Percentiles rank a stretch among this genome's conserved stretches.
Conservation (phyloP, 2,113 vertebrate species). For the Tachysurus fulvidraco region DNA sequence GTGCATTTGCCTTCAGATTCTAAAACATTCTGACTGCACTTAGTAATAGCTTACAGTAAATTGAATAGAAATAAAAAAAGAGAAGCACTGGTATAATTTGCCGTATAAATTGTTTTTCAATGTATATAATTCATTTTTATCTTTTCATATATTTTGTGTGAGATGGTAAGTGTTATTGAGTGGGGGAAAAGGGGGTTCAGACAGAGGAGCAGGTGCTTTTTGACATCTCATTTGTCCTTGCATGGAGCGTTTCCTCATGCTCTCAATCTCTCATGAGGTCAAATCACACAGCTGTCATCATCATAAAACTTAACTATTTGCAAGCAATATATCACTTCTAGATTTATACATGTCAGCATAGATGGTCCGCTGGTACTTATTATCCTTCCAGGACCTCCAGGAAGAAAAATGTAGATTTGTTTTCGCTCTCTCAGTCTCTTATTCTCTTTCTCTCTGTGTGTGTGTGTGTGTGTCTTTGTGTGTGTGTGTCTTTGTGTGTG, state of each 20-base stretch:
- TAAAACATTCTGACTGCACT: not conserved
- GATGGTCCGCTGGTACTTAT: not conserved
- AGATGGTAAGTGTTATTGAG: not conserved
- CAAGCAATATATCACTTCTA: slow-evolving; percentile 14
- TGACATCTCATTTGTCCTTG: slow-evolving; percentile 41
- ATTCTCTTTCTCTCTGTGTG: not conserved
- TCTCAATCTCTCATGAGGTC: slow-evolving; percentile 37
- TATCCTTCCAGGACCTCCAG: slow-evolving; percentile 5
- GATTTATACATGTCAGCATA: not conserved
- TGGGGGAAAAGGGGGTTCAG: not conserved
- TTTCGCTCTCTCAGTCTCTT: slow-evolving; percentile 10
- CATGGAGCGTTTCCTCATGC: slow-evolving; percentile 21
- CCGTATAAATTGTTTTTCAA: not conserved
- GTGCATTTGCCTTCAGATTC: not conserved
- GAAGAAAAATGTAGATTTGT: slow-evolving; percentile 13
- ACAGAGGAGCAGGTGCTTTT: slow-evolving; percentile 47
- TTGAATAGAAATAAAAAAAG: not conserved
- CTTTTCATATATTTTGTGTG: not conserved
- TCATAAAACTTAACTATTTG: slow-evolving; percentile 45
- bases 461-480: not conserved
- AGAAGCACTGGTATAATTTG: not conserved
- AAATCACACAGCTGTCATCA: slow-evolving; percentile 43
- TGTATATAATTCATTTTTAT: not conserved
- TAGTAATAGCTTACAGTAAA: not conserved
- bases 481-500: not conserved